Base-by-base conservation (phyloP, 1,140 invertebrate species). In the Pemphigus obesinymphae region DNA sequence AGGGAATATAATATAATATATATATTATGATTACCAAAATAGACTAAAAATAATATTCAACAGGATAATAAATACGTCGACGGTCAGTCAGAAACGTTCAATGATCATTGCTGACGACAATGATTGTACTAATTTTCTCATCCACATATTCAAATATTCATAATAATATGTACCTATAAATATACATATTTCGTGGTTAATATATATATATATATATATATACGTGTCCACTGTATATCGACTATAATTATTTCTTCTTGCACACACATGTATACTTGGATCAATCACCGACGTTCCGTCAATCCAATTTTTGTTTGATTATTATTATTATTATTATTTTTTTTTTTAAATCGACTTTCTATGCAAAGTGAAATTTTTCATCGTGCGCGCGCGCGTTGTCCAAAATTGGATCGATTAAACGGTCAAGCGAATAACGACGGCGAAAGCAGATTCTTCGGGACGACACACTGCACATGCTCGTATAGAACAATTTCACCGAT, bases 401-500 rank as follows among this genome's bases (percentile, higher is more conserved):
- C 75, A 40, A 78, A 78, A 78, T 78, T 58, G 34, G 50, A 78
- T 55, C 75, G 75, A 78, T 78, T 78, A 78, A 50, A 50, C 29
- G 66, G 66, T 70, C 34, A 70, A 70, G 66, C 66, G 11, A 76
- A 37, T 58, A 58, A 37, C 73, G 50, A 40, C n/a, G n/a, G 50
- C 53, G 50, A 78, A 78, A 53, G 50, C 75, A 53, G 31, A 70
- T 70, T 78, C 53, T 37, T 13, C 11, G 13, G 17, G 29, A 34
- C 72, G 72, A 55, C 20, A 76, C 73, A 58, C 13, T 15, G 10
- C 58, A 7, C 58, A 34, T 29, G 13, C 55, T 5, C 58, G 13
- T 15, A 45, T 29, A 6, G 34, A 61, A 78, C 17, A 58, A 58
- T 78, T 78, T 78, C 75, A 78, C 75, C 34, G 29, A 55, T 43